Conservation (phyloP, 2,113 vertebrate genomes). For the Eira barbara region DNA sequence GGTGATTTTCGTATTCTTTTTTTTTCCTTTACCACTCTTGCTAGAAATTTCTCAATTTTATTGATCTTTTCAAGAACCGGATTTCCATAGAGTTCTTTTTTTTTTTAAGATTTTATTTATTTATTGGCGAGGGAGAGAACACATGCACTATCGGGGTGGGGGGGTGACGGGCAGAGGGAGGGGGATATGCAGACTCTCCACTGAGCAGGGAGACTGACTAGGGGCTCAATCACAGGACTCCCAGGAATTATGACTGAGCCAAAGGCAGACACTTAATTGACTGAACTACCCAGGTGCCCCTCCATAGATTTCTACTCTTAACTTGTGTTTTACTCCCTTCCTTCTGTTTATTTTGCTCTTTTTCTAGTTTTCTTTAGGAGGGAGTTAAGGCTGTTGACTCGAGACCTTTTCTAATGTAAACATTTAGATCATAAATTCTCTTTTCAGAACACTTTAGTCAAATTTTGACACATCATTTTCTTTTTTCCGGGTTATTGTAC, state of each 20-base stretch:
- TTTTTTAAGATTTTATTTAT: no score
- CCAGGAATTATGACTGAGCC: no score
- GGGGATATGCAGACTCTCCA: no score
- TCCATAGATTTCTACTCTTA: neutral
- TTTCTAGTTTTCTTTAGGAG: neutral
- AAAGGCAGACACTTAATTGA: no score
- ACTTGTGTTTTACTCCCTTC: neutral
- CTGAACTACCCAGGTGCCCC: no score
- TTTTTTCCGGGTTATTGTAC: neutral
- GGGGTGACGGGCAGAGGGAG: no score
- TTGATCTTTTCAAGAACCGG: neutral
- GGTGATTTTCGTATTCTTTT: neutral
- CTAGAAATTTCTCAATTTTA: neutral
- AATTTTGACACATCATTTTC: neutral
- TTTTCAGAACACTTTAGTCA: neutral
- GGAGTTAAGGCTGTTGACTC: neutral
- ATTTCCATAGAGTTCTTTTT: neutral
- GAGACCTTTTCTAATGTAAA: neutral
- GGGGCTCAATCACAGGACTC: no score
- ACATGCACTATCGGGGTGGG: no score
- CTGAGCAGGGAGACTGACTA: no score
- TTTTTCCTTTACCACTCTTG: neutral
- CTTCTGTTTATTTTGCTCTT: conserved; percentile 7
- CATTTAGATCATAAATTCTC: neutral
- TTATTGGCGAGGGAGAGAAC: no score